Evolutionary conservation across 2,113 vertebrate genomes (phyloP), one percentile per base, ranked within the genome.

Genomic region (Rhea pennata): DNA sequence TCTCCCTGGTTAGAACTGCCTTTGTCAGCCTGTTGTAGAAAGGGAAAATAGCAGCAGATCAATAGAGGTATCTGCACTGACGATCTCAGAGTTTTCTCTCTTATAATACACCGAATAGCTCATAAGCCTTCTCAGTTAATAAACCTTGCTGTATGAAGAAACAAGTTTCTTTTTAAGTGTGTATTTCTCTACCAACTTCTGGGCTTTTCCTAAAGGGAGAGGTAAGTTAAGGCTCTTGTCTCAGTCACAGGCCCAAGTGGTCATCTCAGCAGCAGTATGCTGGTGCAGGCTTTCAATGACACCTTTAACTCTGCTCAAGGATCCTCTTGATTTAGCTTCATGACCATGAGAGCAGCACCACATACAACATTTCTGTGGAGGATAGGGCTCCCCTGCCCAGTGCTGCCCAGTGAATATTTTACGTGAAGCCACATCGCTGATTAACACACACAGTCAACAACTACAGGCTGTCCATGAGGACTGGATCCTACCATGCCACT

Each of bases 21-120:
- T 22, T 51, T 62, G 42, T 78, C 42, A 85, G 80, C 53, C 83
- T 53, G 54, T 88, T 2, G 6, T 42, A 79, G 50, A 12, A n/a
- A 91, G 51, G 31, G 69, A 91, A 92, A 89, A 78, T 42, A 85
- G 61, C 84, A 65, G 12, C 71, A 88, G 92, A 95, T 97, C 96
- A 93, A 96, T 92, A 83, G 72, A 93, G 80, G 51, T 92, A 71
- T 94, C 88, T 87, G 64, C 6, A 6, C 85, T 94, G 88, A 92
- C 65, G 78, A 53, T 73, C 90, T 83, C 70, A 44, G 24, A 4
- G 6, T 56, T 61, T 56, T 70, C 70, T 79, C 56, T 74, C 87
- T 90, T 83, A 58, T 77, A 76, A 65, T 69, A 84, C 51, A 40
- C 65, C 48, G 74, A 69, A 65, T 83, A 6, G 5, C 88, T 83